Evolutionary conservation across 2,888 invertebrate species (phyloP).

Genomic region (Chymomyza caudatula): DNA sequence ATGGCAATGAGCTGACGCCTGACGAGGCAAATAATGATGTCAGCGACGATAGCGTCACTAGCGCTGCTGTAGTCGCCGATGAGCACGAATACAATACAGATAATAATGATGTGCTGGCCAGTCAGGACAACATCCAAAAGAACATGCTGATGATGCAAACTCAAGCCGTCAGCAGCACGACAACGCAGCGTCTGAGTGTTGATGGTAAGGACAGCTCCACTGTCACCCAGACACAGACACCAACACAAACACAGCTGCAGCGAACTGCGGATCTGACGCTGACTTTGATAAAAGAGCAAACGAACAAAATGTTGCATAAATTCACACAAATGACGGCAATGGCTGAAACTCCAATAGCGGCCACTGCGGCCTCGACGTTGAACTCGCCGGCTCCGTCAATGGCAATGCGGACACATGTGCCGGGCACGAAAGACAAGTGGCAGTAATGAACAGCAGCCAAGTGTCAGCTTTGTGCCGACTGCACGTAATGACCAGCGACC

Average conservation of each 20-base stretch:
- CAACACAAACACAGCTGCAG: conserved; percentile 32
- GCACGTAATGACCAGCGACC: conserved; percentile 49
- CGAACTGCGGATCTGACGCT: no score
- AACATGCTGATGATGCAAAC: background rate
- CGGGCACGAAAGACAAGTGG: background rate
- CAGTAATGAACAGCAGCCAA: conserved; percentile 29
- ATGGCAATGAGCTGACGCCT: conserved; percentile 29
- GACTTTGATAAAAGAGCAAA: conserved; percentile 21
- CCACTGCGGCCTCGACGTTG: no score
- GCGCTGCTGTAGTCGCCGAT: conserved; percentile 28
- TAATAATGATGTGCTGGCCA: conserved; percentile 53
- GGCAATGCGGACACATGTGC: conserved; percentile 15
- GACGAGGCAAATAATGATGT: conserved; percentile 58
- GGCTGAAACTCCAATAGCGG: background rate
- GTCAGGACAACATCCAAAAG: conserved; percentile 26
- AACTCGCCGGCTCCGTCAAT: background rate
- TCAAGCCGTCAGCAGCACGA: background rate
- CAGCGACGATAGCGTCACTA: conserved; percentile 23
- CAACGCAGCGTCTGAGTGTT: background rate
- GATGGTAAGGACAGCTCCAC: background rate
- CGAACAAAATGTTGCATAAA: conserved; percentile 44
- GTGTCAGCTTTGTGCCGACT: conserved; percentile 57
- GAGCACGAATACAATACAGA: conserved; percentile 29
- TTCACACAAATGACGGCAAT: conserved; percentile 27
- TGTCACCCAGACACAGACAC: background rate